Conservation (phyloP, 2,888 invertebrate genomes). For the Colostygia pectinataria region DNA sequence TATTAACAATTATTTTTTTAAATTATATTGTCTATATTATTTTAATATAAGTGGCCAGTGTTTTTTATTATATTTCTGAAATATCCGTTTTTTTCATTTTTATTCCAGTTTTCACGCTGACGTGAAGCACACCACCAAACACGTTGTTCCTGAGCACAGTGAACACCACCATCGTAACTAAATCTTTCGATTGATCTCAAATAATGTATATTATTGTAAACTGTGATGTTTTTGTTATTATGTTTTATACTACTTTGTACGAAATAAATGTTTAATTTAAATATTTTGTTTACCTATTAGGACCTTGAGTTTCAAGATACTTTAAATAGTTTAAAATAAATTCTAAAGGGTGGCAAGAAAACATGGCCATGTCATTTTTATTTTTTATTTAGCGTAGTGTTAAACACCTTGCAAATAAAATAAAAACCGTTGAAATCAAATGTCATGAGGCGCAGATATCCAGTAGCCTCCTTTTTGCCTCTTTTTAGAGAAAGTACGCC, state of each 20-base stretch:
- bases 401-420: too few species aligned
- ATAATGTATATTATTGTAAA: background rate
- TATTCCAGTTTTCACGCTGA: constrained; percentile 51
- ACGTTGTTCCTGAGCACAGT: constrained; percentile 57
- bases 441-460: too few species aligned
- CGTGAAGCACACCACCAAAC: constrained; percentile 63
- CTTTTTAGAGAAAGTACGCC: too few species aligned
- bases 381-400: too few species aligned
- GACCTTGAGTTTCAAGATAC: too few species aligned
- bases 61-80: constrained; percentile 4
- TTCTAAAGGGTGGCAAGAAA: too few species aligned
- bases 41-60: background rate
- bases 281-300: background rate
- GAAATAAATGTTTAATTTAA: constrained; percentile 5
- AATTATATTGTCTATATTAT: too few species aligned
- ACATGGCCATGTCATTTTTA: too few species aligned
- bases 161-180: constrained; percentile 44
- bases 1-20: too few species aligned
- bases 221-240: constrained; percentile 5
- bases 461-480: too few species aligned
- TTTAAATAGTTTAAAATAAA: too few species aligned
- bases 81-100: constrained; percentile 8
- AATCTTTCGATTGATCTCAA: constrained; percentile 7
- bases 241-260: constrained; percentile 20
- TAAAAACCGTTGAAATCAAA: too few species aligned